These are phyloP conservation scores for Gallinago stenura DNA, from an alignment of 2,797 vertebrate species.

Conservation along the genomic window DNA sequence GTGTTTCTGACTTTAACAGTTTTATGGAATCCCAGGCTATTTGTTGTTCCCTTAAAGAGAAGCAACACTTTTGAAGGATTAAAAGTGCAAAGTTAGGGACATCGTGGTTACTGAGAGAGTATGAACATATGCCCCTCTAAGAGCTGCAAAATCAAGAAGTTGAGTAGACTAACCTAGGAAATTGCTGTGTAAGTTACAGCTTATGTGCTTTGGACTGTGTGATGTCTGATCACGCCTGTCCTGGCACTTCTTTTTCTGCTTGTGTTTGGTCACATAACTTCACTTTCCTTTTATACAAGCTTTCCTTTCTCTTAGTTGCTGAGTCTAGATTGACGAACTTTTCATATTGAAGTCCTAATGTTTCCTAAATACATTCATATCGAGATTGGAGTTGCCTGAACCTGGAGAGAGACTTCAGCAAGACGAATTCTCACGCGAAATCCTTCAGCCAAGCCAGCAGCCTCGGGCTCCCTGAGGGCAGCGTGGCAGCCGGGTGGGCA, in stretches of 20 bases:
- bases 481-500: neutral
- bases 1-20: neutral
- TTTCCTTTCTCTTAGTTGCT: neutral
- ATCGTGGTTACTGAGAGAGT: neutral
- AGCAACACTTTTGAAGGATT: neutral
- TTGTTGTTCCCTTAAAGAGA: neutral
- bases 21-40: neutral
- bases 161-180: neutral
- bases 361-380: neutral
- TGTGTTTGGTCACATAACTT: neutral
- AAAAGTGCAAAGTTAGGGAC: neutral
- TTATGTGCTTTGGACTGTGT: neutral
- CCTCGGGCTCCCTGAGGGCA: neutral
- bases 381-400: neutral
- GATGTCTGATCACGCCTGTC: neutral
- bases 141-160: neutral
- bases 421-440: too few relatives aligned
- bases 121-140: neutral
- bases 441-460: too few relatives aligned
- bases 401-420: neutral
- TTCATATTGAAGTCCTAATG: neutral
- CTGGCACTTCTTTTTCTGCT: neutral
- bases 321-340: neutral
- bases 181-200: too few relatives aligned
- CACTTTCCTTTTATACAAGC: neutral